phyloP scores from a whole-genome alignment of 23 tunicate genomes.

The Trididemnum miniatum region DNA sequence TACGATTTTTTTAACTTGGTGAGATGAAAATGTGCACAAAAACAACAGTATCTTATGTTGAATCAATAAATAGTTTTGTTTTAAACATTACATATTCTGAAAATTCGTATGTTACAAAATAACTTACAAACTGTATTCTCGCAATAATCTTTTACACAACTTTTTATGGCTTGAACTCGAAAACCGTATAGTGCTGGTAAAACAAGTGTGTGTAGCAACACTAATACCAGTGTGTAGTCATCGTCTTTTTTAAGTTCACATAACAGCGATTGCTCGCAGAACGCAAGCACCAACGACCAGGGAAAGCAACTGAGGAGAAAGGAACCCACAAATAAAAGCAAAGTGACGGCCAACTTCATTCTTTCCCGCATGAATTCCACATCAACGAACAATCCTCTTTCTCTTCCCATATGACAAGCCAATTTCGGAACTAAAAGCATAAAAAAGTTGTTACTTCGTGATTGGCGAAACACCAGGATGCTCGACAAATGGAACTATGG shows the following conservation, averaged over 20 bases:
- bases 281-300: slow-evolving; percentile 64
- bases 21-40: too few species aligned
- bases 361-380: slow-evolving; percentile 11
- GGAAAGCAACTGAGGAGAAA: slow-evolving; percentile 75
- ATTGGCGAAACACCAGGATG: too few species aligned
- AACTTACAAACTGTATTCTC: too few species aligned
- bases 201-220: slow-evolving; percentile 64
- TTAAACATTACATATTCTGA: too few species aligned
- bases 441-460: neutral
- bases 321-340: slow-evolving; percentile 50
- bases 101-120: too few species aligned
- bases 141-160: neutral
- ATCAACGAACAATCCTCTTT: slow-evolving; percentile 10
- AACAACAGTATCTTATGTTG: too few species aligned
- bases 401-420: neutral
- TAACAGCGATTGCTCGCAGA: slow-evolving; percentile 23
- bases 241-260: slow-evolving; percentile 42
- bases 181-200: slow-evolving; percentile 76
- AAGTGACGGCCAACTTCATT: slow-evolving; percentile 52
- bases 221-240: slow-evolving; percentile 61
- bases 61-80: too few species aligned
- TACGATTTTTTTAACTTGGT: too few species aligned
- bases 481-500: too few species aligned
- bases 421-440: neutral
- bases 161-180: slow-evolving; percentile 60